phyloP scores from a whole-genome alignment of 2,797 vertebrate genomes.

The Xenentodon cancila region DNA sequence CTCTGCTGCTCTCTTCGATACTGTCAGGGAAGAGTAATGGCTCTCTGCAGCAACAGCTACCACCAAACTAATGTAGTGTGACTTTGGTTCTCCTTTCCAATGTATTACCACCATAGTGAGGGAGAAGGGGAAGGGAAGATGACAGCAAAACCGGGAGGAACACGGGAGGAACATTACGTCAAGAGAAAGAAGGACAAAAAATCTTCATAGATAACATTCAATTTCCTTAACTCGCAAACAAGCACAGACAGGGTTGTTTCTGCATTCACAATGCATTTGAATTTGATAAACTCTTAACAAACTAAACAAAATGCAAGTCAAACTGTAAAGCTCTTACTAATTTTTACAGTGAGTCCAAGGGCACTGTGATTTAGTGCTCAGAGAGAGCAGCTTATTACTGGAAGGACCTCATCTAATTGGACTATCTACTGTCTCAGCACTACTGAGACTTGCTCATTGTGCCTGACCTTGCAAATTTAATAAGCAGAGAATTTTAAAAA shows the following conservation, averaged over 20 bases:
- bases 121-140: slow-evolving; percentile 59
- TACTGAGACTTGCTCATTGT: slow-evolving; percentile 54
- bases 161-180: slow-evolving; percentile 34
- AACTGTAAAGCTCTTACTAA: slow-evolving; percentile 44
- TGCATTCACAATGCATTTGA: slow-evolving; percentile 32
- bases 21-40: slow-evolving; percentile 87
- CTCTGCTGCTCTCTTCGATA: slow-evolving; percentile 81
- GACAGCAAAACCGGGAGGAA: slow-evolving; percentile 54
- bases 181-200: slow-evolving; percentile 34
- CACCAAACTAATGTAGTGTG: slow-evolving; percentile 84
- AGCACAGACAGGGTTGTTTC: slow-evolving; percentile 32
- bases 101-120: slow-evolving; percentile 77
- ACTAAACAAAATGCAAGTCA: slow-evolving; percentile 19
- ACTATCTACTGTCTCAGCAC: slow-evolving; percentile 63
- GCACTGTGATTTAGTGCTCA: slow-evolving; percentile 47
- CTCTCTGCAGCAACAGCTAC: slow-evolving; percentile 79
- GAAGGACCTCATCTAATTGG: slow-evolving; percentile 63
- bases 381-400: slow-evolving; percentile 51
- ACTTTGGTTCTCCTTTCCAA: slow-evolving; percentile 82
- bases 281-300: slow-evolving; percentile 27
- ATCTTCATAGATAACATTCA: slow-evolving; percentile 42
- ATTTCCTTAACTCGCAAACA: slow-evolving; percentile 40
- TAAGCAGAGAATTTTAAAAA: slow-evolving; percentile 50
- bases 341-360: slow-evolving; percentile 66
- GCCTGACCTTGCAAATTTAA: slow-evolving; percentile 70